These are phyloP conservation scores for Danio aesculapii DNA, from an alignment of 2,797 vertebrate species.

Conservation along the genomic window DNA sequence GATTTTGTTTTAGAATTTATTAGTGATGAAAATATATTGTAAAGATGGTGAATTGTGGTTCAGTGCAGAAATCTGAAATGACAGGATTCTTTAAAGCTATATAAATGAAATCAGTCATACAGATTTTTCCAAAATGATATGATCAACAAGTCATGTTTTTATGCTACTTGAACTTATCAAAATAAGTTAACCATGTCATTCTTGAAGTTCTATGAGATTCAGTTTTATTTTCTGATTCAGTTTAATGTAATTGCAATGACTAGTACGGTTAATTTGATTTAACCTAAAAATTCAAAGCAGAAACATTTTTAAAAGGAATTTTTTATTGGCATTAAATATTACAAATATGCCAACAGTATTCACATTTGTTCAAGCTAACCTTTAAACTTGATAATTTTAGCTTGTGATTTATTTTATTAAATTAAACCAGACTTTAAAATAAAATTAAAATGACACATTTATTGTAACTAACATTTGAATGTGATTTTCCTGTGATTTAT, in stretches of 20 bases:
- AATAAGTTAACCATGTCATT: too few relatives aligned
- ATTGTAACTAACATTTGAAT: background rate
- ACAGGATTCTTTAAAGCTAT: background rate
- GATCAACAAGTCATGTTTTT: too few relatives aligned
- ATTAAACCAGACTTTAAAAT: background rate
- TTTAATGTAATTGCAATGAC: too few relatives aligned
- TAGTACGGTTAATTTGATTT: too few relatives aligned
- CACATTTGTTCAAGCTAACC: background rate
- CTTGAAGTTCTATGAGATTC: too few relatives aligned
- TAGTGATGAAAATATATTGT: background rate
- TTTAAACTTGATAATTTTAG: background rate
- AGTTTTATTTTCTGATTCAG: too few relatives aligned
- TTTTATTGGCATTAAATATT: constrained; percentile 1
- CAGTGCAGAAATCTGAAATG: background rate
- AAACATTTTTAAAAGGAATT: too few relatives aligned
- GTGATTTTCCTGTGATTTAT: background rate
- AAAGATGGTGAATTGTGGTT: constrained; percentile 5
- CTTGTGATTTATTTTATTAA: background rate
- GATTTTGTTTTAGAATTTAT: background rate
- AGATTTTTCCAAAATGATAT: background rate
- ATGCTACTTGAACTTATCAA: too few relatives aligned
- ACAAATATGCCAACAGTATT: background rate
- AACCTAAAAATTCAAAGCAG: too few relatives aligned
- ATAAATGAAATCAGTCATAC: background rate
- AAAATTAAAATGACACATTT: too few relatives aligned